Conservation (phyloP, 2,888 invertebrate species). For the Cerastis leucographa region DNA sequence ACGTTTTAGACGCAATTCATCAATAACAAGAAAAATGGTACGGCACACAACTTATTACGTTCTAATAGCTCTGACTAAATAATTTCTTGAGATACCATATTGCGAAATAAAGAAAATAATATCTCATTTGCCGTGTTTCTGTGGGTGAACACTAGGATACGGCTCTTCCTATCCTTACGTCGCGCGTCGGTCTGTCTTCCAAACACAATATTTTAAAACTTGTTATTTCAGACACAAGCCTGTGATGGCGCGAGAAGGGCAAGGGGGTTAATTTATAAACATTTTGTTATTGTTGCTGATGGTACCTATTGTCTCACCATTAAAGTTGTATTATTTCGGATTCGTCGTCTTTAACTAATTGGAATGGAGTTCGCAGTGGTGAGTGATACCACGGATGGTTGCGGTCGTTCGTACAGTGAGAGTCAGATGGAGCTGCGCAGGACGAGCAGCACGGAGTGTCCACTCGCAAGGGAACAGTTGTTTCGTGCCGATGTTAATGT, state of each 20-base stretch:
- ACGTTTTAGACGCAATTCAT: neutral
- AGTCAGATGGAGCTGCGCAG: neutral
- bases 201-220: neutral
- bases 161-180: too few relatives aligned
- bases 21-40: neutral
- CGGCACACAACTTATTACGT: neutral
- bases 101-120: neutral
- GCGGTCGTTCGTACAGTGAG: neutral
- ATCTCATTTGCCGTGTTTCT: neutral
- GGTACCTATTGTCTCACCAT: neutral
- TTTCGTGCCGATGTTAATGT: conserved; percentile 10
- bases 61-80: neutral
- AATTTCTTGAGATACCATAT: too few relatives aligned
- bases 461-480: neutral
- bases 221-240: neutral
- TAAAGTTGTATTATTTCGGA: neutral
- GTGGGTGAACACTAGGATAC: neutral
- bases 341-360: neutral
- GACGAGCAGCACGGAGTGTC: neutral
- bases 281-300: neutral
- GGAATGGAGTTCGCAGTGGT: neutral
- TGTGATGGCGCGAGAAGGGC: neutral
- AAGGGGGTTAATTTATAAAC: neutral
- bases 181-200: too few relatives aligned
- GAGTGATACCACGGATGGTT: neutral